A percentile compares a stretch with the other conserved stretches of the same genome.
phyloP scores from a whole-genome alignment of 2,888 invertebrate species.

The Tipula confusa region DNA sequence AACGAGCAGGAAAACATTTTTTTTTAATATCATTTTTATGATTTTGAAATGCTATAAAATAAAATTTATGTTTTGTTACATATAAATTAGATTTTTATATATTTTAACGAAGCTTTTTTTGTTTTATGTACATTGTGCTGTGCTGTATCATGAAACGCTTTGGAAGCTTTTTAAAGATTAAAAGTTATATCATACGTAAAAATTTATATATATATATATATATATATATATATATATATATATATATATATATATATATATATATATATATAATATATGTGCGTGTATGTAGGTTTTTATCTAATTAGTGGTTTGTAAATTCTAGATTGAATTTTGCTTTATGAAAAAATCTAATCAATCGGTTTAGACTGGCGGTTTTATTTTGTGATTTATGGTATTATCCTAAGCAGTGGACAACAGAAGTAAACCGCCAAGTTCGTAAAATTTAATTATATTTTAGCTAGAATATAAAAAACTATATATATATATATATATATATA shows the following conservation, averaged over 20 bases:
- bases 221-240: no score
- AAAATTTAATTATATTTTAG: background rate
- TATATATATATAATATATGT: background rate
- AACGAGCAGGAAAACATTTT: background rate
- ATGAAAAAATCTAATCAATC: background rate
- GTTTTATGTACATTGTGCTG: no score
- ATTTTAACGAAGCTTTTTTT: background rate
- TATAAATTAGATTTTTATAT: background rate
- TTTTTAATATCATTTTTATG: background rate
- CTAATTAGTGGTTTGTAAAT: no score
- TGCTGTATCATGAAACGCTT: background rate
- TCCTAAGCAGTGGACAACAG: background rate
- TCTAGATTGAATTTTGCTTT: background rate
- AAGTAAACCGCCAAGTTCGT: background rate
- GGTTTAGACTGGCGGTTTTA: background rate
- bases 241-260: no score
- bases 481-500: no score
- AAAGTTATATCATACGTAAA: background rate
- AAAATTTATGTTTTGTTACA: background rate
- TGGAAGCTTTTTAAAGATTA: background rate
- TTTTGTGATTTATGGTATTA: background rate
- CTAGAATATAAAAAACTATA: no score
- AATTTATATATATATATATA: no score
- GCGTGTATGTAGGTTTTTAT: background rate
- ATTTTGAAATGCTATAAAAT: slow-evolving; percentile 1